A percentile compares a stretch with the other conserved stretches of the same genome.
These are phyloP conservation scores for Microdon myrmicae DNA, from an alignment of 2,888 invertebrate genomes.

Conservation along the genomic window DNA sequence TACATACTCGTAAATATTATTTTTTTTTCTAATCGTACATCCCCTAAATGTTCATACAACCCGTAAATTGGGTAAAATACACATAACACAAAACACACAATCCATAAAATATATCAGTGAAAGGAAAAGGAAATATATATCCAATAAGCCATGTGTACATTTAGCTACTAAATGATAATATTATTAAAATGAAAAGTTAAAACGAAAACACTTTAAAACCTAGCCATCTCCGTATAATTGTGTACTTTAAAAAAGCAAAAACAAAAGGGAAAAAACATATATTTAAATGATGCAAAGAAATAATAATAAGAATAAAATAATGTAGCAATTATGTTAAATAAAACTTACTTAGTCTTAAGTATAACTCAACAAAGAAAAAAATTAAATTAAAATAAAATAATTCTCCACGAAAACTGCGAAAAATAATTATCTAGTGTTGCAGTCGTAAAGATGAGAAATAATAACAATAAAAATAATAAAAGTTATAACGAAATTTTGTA, in stretches of 20 bases:
- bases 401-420: conserved; percentile 39
- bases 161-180: conserved; percentile 35
- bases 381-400: conserved; percentile 20
- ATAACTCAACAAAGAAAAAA: conserved; percentile 15
- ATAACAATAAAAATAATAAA: conserved; percentile 16
- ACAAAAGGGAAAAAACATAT: too few relatives aligned
- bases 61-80: conserved; percentile 38
- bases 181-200: conserved; percentile 15
- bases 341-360: conserved; percentile 48
- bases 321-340: conserved; percentile 47
- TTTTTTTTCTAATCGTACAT: conserved; percentile 29
- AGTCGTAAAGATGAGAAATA: conserved; percentile 35
- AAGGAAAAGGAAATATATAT: conserved; percentile 21
- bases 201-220: conserved; percentile 21
- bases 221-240: conserved; percentile 48
- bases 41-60: conserved; percentile 40
- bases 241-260: conserved; percentile 49
- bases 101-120: conserved; percentile 46
- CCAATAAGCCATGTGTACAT: conserved; percentile 47
- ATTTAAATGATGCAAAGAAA: conserved; percentile 34
- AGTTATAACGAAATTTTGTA: conserved; percentile 44
- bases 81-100: conserved; percentile 28
- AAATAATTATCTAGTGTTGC: conserved; percentile 51
- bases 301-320: conserved; percentile 18
- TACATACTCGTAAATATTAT: conserved; percentile 14